phyloP scores from a whole-genome alignment of 2,113 vertebrate genomes.

The Beaufortia kweichowensis region DNA sequence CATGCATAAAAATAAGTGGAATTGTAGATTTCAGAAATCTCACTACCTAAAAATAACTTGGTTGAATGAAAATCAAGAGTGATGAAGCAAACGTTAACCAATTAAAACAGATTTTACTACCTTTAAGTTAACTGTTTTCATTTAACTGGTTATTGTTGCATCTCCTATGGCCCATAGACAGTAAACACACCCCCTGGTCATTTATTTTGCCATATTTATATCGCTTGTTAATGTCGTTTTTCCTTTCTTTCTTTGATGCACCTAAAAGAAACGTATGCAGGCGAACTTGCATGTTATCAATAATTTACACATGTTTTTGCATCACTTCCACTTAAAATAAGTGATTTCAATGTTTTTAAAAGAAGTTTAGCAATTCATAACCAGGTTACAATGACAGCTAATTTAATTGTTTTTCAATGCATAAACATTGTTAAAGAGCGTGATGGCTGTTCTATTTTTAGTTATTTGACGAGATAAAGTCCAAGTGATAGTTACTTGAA shows the following conservation, averaged over 20 bases:
- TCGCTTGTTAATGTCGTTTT: background rate
- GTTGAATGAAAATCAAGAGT: background rate
- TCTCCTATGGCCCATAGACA: no score
- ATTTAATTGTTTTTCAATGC: no score
- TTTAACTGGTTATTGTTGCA: background rate
- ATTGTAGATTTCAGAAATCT: background rate
- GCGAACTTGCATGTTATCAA: no score
- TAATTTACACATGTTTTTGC: no score
- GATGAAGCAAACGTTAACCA: background rate
- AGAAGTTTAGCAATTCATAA: no score
- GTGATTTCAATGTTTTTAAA: no score
- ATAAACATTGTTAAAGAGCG: no score
- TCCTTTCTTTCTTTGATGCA: background rate
- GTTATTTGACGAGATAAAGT: no score
- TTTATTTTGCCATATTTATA: background rate
- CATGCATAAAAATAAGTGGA: background rate
- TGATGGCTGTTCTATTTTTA: no score
- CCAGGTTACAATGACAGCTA: no score
- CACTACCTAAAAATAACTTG: background rate
- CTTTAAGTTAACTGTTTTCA: background rate
- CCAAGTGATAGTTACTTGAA: no score
- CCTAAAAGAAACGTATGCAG: background rate
- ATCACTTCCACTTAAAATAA: no score
- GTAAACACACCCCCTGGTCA: background rate
- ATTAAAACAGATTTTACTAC: background rate